These are phyloP conservation scores for Orthosia gracilis DNA, from an alignment of 2,888 invertebrate species.

Conservation along the genomic window DNA sequence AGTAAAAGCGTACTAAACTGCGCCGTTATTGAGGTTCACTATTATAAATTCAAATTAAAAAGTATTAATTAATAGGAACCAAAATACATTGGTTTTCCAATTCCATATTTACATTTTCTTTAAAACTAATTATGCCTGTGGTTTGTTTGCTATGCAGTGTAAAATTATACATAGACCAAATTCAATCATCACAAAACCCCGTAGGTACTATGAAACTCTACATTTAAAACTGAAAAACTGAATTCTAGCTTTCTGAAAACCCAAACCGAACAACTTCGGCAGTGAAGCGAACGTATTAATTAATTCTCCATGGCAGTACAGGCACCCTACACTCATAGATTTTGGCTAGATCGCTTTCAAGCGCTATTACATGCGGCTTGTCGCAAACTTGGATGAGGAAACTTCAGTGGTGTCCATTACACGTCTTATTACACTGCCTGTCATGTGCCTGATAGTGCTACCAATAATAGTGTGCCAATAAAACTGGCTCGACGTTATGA, in stretches of 20 bases:
- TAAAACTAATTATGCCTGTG: slow-evolving; percentile 2
- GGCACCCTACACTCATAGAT: slow-evolving; percentile 47
- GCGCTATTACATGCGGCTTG: slow-evolving; percentile 77
- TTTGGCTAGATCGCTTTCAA: slow-evolving; percentile 76
- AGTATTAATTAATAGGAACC: slow-evolving; percentile 18
- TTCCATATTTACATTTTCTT: slow-evolving; percentile 30
- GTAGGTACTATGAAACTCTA: neutral
- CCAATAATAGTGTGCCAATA: slow-evolving; percentile 55
- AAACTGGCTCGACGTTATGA: slow-evolving; percentile 40
- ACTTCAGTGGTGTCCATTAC: slow-evolving; percentile 83
- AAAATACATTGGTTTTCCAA: slow-evolving; percentile 19
- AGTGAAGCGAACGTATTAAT: slow-evolving; percentile 53
- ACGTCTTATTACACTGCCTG: slow-evolving; percentile 70
- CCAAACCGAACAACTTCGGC: slow-evolving; percentile 11
- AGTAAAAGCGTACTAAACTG: slow-evolving; percentile 14
- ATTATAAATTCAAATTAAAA: slow-evolving; percentile 27
- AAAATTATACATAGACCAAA: neutral
- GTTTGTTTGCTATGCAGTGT: slow-evolving; percentile 7
- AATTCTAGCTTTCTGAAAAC: neutral
- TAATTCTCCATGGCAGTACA: slow-evolving; percentile 60
- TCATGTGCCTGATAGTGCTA: slow-evolving; percentile 52
- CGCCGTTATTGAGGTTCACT: slow-evolving; percentile 16
- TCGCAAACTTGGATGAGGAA: slow-evolving; percentile 86
- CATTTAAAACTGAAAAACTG: neutral
- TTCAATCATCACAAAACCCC: slow-evolving; percentile 19